Evolutionary conservation across 1,140 invertebrate genomes (phyloP), one percentile per base, ranked within the genome.

Genomic region (Ips typographus): DNA sequence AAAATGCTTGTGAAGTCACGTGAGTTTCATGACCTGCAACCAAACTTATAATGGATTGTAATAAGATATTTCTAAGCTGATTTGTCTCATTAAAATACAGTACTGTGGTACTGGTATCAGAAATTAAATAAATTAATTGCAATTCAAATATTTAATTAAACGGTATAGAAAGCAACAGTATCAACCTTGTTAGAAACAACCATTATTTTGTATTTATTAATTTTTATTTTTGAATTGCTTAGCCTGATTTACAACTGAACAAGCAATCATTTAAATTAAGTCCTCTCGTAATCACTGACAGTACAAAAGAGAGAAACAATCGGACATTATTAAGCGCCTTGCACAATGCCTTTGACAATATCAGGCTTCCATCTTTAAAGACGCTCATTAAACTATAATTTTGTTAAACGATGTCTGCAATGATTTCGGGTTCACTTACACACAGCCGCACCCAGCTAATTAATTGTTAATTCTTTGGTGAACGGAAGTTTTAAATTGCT

Each of bases 371-470:
- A 4, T 8, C 43, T 8, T 44, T 5, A 44, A 44, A 44, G 43
- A 8, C 44, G 7, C 3, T 49, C 44, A 49, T 49, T 49, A 49
- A 8, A 22, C 44, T 8, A 49, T 22, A 49, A 49, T 22, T 1
- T 49, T 49, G 6, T 49, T 49, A 49, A 49, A 3, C 44, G 44
- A 49, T 49, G 6, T 49, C 44, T 49, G 3, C 22, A 49, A 6
- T 49, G 44, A 49, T 49, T 49, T 49, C 44, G 44, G 44, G 44
- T 49, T 49, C 44, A 49, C 44, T 49, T 49, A 49, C 44, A 49
- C 22, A 8, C 22, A 22, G 44, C 44, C 44, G 6, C 7, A 22
- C 44, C 44, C 44, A 49, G 7, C 6, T 49, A 49, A 49, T 49
- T 49, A 49, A 49, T 49, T 49, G 3, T 6, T 6, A 8, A 49